Conservation (phyloP, 2,797 vertebrate species). For the Allenopithecus nigroviridis region DNA sequence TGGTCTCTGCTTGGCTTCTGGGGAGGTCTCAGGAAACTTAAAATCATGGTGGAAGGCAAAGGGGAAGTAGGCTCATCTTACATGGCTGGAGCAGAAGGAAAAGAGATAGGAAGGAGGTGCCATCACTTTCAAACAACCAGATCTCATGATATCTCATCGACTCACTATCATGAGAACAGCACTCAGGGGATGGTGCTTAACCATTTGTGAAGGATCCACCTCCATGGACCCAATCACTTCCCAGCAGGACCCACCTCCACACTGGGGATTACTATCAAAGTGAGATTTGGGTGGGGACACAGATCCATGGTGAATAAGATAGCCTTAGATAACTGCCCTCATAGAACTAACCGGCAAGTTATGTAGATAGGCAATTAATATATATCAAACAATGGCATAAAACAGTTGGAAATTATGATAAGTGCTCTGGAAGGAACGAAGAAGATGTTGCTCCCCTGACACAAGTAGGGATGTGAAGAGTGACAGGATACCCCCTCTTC, state of each 20-base stretch:
- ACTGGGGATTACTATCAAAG: too few species aligned
- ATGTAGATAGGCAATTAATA: background rate
- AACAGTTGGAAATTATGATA: background rate
- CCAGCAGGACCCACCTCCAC: too few species aligned
- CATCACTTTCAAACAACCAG: background rate
- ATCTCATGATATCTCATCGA: background rate
- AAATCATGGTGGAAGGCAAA: background rate
- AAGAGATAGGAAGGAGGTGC: background rate
- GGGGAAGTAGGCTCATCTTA: background rate
- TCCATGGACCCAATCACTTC: too few species aligned
- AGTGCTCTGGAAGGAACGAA: background rate
- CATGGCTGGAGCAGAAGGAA: background rate
- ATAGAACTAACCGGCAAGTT: background rate
- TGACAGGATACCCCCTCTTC: background rate
- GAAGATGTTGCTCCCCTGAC: background rate
- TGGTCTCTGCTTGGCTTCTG: background rate
- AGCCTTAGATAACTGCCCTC: background rate
- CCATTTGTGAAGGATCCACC: background rate
- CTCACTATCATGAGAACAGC: background rate
- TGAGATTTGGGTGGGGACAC: too few species aligned
- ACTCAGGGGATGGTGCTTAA: background rate
- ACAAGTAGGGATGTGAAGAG: background rate
- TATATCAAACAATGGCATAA: background rate
- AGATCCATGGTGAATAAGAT: background rate
- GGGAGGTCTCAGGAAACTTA: background rate